Evolutionary conservation across 2,797 vertebrate genomes (phyloP), one percentile per base, ranked within the genome.

Genomic region (Pterois miles): DNA sequence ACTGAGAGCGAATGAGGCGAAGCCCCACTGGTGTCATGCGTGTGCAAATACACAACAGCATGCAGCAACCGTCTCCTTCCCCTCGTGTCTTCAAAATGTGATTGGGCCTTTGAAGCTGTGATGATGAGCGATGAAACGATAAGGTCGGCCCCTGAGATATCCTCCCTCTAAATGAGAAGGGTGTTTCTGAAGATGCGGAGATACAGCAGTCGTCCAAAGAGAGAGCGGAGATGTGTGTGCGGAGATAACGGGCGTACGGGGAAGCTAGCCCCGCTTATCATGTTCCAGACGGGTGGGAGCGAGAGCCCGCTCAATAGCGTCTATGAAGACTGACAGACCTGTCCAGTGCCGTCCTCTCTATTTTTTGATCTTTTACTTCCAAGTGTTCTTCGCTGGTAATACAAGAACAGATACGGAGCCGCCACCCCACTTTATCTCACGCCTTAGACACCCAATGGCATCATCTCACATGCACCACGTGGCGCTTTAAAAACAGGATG

Each of bases 241-340:
- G 31, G 46, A 73, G 91, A 93, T 93, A 93, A 90, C 23, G 7
- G 70, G 7, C 29, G 57, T 20, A 79, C 63, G 64, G 80, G 86
- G 69, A 74, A 89, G 84, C 85, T 73, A n/a, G 1, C 22, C 65
- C 64, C 67, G 52, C 77, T 89, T 92, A 91, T 93, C 91, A 40
- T 52, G 62, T 87, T 83, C 80, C 76, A 76, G 65, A 73, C 23
- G 58, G 83, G 70, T 67, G 63, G 84, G 71, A 62, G 82, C 76
- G 84, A 86, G 74, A 81, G 66, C 38, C 8, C 8, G 57, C 54
- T 65, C 82, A 82, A 68, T 62, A 60, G 71, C 34, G 83, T 76
- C 81, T 86, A 33, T 71, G 71, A 78, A 80, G 85, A 76, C 76
- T 64, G 81, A 85, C 82, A 75, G 80, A 80, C 79, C 80, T 76